Percentiles rank a stretch among this genome's conserved stretches.
Evolutionary conservation across 2,113 vertebrate species (phyloP).

Genomic region (Mellivora capensis): DNA sequence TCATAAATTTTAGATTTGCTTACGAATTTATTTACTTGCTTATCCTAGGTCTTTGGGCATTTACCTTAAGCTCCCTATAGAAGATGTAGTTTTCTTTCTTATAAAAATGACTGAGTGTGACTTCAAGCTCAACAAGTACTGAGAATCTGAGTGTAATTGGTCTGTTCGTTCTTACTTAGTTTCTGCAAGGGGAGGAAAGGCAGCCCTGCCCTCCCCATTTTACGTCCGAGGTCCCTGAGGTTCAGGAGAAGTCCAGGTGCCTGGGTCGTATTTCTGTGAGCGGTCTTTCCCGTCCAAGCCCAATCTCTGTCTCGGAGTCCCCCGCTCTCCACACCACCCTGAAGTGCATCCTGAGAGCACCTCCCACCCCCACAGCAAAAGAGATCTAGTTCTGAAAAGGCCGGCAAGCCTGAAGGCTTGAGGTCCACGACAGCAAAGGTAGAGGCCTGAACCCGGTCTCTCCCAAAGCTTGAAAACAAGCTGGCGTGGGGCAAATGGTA

Average conservation of each 20-base stretch:
- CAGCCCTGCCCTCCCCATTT: background rate
- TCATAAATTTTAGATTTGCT: background rate
- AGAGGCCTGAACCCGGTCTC: background rate
- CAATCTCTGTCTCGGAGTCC: background rate
- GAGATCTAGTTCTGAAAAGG: background rate
- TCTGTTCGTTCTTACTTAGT: background rate
- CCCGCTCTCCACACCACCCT: background rate
- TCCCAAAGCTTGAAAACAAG: background rate
- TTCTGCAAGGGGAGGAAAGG: background rate
- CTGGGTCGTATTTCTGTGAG: background rate
- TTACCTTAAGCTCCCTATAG: background rate
- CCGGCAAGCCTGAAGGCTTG: background rate
- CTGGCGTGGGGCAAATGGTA: background rate
- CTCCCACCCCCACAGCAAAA: background rate
- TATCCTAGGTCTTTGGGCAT: background rate
- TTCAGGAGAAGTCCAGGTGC: background rate
- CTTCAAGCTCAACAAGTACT: background rate
- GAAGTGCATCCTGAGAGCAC: background rate
- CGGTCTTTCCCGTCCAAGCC: background rate
- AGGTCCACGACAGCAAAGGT: background rate
- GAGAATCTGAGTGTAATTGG: background rate
- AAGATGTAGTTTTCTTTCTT: background rate
- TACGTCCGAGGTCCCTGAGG: background rate
- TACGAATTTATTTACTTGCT: background rate
- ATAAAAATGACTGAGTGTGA: background rate